Conservation (phyloP, 2,888 invertebrate genomes). For the Pediacus dermestoides region DNA sequence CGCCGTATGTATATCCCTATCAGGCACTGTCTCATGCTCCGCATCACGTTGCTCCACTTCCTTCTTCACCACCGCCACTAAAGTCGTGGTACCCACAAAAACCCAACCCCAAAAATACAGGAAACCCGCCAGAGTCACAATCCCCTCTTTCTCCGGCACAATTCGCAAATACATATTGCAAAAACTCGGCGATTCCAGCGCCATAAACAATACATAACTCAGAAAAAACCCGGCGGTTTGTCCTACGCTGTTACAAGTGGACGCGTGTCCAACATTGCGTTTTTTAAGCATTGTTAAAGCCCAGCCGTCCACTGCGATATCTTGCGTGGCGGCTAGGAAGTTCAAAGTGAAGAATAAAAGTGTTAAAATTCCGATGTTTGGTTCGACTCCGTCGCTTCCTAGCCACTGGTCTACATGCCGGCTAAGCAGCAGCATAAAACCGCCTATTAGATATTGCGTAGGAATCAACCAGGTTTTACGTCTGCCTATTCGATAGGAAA, state of each 20-base stretch:
- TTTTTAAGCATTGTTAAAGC: slow-evolving; percentile 97
- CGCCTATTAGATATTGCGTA: slow-evolving; percentile 84
- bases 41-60: slow-evolving; percentile 59
- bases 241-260: slow-evolving; percentile 97
- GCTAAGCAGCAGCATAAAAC: slow-evolving; percentile 87
- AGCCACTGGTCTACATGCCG: slow-evolving; percentile 66
- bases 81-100: slow-evolving; percentile 84
- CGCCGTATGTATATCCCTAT: slow-evolving; percentile 62
- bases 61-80: slow-evolving; percentile 84
- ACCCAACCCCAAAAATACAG: slow-evolving; percentile 92
- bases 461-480: slow-evolving; percentile 96
- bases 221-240: slow-evolving; percentile 97
- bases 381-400: slow-evolving; percentile 53
- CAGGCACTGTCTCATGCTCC: slow-evolving; percentile 46
- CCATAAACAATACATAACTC: slow-evolving; percentile 94
- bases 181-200: slow-evolving; percentile 92
- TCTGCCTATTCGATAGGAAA: slow-evolving; percentile 78
- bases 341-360: slow-evolving; percentile 85
- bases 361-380: slow-evolving; percentile 77
- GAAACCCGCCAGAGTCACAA: slow-evolving; percentile 64
- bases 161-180: slow-evolving; percentile 88
- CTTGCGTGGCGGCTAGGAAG: slow-evolving; percentile 97
- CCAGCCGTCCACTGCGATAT: slow-evolving; percentile 99
- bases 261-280: slow-evolving; percentile 96
- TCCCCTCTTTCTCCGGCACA: slow-evolving; percentile 62